These are phyloP conservation scores for Cladopsammia gracilis DNA, from an alignment of 64 coral and sea anemone genomes.

Conservation along the genomic window DNA sequence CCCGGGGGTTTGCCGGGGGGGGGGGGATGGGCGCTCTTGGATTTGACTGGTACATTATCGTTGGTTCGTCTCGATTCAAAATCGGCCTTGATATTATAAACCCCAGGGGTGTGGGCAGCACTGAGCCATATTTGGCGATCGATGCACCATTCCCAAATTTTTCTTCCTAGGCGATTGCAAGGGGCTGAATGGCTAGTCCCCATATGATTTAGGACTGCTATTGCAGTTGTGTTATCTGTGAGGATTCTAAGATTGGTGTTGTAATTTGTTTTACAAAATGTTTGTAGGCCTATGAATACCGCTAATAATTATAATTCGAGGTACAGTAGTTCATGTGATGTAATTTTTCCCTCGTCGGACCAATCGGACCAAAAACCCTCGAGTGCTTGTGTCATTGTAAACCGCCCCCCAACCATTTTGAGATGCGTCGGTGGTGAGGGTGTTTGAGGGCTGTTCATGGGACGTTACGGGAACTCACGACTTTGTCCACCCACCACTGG, in stretches of 20 bases:
- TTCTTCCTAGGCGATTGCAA: neutral
- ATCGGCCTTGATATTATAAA: conserved; percentile 48
- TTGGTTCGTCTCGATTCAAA: conserved; percentile 46
- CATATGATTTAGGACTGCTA: conserved; percentile 65
- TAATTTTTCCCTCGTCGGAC: conserved; percentile 40
- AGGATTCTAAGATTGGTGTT: conserved; percentile 54
- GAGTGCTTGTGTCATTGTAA: conserved; percentile 41
- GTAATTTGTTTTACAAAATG: neutral
- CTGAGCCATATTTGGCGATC: conserved; percentile 32
- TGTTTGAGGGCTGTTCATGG: conserved; percentile 52
- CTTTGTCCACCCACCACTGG: no score
- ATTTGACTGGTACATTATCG: no score
- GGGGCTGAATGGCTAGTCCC: conserved; percentile 65
- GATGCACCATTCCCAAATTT: conserved; percentile 75
- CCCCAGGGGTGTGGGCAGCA: conserved; percentile 57
- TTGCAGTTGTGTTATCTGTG: conserved; percentile 56
- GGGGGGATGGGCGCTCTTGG: no score
- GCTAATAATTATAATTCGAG: conserved; percentile 67
- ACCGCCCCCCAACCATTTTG: conserved; percentile 60
- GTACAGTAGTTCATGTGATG: conserved; percentile 77
- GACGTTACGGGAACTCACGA: conserved; percentile 21
- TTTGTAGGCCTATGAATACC: conserved; percentile 54
- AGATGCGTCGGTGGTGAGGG: conserved; percentile 68
- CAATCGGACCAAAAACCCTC: no score
- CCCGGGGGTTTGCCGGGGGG: no score